These are phyloP conservation scores for Syndactyla subalaris DNA, from an alignment of 2,797 vertebrate species.

Conservation along the genomic window DNA sequence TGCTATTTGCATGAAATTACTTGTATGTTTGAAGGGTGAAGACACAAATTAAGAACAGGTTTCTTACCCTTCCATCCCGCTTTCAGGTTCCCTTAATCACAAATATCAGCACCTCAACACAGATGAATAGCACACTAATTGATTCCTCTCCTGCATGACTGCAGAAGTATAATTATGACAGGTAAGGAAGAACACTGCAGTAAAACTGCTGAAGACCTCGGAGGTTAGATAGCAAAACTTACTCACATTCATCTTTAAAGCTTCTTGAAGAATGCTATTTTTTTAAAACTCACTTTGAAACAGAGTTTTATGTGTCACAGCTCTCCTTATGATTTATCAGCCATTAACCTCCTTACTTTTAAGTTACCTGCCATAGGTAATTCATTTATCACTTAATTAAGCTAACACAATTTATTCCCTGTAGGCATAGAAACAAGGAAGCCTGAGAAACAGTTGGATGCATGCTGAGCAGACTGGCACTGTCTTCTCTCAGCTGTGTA, in stretches of 20 bases:
- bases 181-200: not conserved
- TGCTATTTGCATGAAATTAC: not conserved
- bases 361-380: not conserved
- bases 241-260: not conserved
- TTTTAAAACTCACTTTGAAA: not conserved
- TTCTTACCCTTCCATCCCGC: not conserved
- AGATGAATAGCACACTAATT: not conserved
- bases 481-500: not conserved
- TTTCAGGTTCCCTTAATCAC: not conserved
- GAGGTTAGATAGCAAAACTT: not conserved
- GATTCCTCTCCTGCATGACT: not conserved
- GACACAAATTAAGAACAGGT: not conserved
- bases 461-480: not conserved
- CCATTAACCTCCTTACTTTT: slow-evolving; percentile 10
- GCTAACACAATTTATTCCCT: not conserved
- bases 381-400: slow-evolving; percentile 24
- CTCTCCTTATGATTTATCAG: not conserved
- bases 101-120: not conserved
- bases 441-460: not conserved
- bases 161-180: not conserved
- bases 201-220: not conserved
- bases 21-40: not conserved
- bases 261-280: not conserved
- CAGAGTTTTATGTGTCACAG: not conserved
- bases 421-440: not conserved